Evolutionary conservation across 2,113 vertebrate genomes (phyloP).

Genomic region (Pelvicachromis taeniatus): DNA sequence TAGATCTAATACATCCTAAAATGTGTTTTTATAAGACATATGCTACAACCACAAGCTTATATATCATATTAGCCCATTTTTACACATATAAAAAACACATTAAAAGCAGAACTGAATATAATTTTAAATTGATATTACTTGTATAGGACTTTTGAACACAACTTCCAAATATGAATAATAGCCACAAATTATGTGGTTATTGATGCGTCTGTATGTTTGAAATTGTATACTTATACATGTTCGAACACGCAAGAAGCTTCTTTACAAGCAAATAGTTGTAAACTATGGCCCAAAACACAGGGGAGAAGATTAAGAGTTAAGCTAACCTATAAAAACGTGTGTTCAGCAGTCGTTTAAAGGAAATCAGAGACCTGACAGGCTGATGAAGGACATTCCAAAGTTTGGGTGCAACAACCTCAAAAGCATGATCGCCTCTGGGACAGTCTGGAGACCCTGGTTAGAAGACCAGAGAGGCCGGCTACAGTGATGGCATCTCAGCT

Average conservation of each 20-base stretch:
- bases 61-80: neutral
- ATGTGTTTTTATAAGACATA: neutral
- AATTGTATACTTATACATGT: neutral
- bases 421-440: neutral
- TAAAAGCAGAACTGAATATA: neutral
- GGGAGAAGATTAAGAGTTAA: neutral
- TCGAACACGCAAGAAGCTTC: neutral
- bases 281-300: neutral
- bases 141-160: neutral
- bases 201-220: neutral
- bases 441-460: neutral
- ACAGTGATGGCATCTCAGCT: neutral
- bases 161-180: neutral
- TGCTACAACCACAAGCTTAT: neutral
- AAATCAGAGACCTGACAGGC: neutral
- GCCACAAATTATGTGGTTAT: fast-evolving
- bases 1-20: neutral
- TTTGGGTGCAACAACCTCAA: neutral
- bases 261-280: neutral
- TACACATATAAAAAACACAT: neutral
- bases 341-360: neutral
- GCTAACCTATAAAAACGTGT: neutral
- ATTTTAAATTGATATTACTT: too few relatives aligned
- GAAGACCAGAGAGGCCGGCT: neutral
- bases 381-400: neutral